Evolutionary conservation across 2,797 vertebrate genomes (phyloP).

Genomic region (Galago senegalensis): DNA sequence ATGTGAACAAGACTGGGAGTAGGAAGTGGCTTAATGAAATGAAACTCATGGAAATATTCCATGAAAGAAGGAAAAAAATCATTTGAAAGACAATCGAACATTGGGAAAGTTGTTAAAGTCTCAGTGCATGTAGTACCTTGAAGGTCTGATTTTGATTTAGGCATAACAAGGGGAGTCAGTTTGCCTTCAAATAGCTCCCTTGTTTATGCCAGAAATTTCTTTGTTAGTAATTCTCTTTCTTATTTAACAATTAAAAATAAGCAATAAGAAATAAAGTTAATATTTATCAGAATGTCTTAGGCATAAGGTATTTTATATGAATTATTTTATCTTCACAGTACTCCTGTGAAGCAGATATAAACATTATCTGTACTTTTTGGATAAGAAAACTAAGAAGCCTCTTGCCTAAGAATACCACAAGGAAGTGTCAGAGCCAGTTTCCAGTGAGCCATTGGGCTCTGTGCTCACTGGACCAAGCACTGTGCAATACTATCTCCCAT

Average conservation of each 20-base stretch:
- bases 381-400: background rate
- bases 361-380: background rate
- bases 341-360: background rate
- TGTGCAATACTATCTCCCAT: background rate
- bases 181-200: background rate
- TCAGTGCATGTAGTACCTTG: background rate
- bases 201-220: background rate
- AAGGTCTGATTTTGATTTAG: background rate
- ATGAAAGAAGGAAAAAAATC: background rate
- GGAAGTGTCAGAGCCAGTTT: background rate
- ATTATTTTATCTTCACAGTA: constrained; percentile 10
- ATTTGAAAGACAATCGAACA: background rate
- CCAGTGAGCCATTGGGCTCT: background rate
- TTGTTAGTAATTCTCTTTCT: background rate
- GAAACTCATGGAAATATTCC: background rate
- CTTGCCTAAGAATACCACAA: background rate
- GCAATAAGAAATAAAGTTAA: background rate
- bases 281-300: background rate
- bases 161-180: background rate
- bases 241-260: constrained; percentile 25
- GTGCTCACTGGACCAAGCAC: background rate
- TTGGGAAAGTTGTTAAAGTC: constrained; percentile 8
- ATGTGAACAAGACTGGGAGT: background rate
- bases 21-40: constrained; percentile 40
- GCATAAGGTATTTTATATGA: background rate